Base-by-base conservation (phyloP, 2,888 invertebrate species). In the Abscondita cerata region DNA sequence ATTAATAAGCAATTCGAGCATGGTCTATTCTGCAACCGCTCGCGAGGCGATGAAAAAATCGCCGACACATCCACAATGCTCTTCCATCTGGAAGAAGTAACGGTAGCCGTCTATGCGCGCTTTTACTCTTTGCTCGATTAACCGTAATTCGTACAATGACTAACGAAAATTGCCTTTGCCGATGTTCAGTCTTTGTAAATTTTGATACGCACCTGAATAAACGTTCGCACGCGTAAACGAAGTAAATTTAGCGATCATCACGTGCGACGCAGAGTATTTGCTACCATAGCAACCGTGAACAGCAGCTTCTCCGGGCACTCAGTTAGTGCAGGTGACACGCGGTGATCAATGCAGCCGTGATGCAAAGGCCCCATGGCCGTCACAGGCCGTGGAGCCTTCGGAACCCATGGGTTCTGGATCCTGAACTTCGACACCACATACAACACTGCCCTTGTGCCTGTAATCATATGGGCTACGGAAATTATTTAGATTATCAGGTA, bases 401-500 rank as follows among this genome's bases (percentile, higher is more conserved):
- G 76, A 76, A 72, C 75, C 80, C 78, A 76, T 75, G 75, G 75
- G 68, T 68, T 73, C 78, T 92, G 76, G 92, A 93, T 81, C 86
- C 92, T 79, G 93, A 94, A 84, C 87, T 94, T 81, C 87, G 92
- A 80, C 88, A 90, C 81, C 94, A 94, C 85, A 93, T 94, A 81
- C 91, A 92, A 82, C 89, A 88, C 80, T 94, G 94, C 84, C 89
- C 92, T 73, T 94, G 94, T 84, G 90, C 92, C 75, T 94, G 94
- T 86, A 92, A 93, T 85, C 94, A 94, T 85, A 91, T 94, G 91
- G 94, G 94, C 79, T 93, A 92, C 84, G 94, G 94, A 75, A 94
- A 94, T 84, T 93, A 89, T 81, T 89, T 92, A 89, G 93, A 93
- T 84, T 93, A 93, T 83, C 92, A 92, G 89, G 91, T 91, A 81